phyloP scores from a whole-genome alignment of 1,140 invertebrate species.

The Drosophila chauvacae region DNA sequence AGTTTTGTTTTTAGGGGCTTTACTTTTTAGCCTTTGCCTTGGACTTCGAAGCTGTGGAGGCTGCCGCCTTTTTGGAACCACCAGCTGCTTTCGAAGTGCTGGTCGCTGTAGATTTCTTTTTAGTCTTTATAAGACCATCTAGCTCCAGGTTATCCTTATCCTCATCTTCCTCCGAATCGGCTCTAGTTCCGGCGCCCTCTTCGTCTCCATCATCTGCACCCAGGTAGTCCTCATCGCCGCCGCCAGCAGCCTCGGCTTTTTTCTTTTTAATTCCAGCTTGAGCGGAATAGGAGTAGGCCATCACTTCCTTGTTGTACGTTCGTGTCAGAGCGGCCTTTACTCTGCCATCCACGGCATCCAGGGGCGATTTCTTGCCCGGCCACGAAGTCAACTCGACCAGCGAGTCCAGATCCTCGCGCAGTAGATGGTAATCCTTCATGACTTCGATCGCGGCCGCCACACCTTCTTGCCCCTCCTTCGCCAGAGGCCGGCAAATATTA shows the following conservation, averaged over 20 bases:
- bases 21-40: constrained; percentile 66
- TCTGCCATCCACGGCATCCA: constrained; percentile 91
- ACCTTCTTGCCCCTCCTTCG: constrained; percentile 89
- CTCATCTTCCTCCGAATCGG: constrained; percentile 83
- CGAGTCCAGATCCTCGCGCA: constrained; percentile 96
- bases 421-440: constrained; percentile 93
- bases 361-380: constrained; percentile 91
- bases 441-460: constrained; percentile 90
- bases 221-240: constrained; percentile 71
- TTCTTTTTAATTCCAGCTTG: constrained; percentile 87
- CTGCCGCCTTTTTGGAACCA: constrained; percentile 49
- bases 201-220: constrained; percentile 70
- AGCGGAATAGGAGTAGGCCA: constrained; percentile 89
- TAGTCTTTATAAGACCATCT: constrained; percentile 91
- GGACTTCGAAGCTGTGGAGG: constrained; percentile 48
- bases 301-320: constrained; percentile 93
- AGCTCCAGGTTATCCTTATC: constrained; percentile 89
- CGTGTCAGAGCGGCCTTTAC: constrained; percentile 97
- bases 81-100: constrained; percentile 42
- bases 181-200: constrained; percentile 80
- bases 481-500: constrained; percentile 90
- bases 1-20: not conserved
- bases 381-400: constrained; percentile 93
- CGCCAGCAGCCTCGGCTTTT: constrained; percentile 79
- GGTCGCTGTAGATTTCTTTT: constrained; percentile 63